These are phyloP conservation scores for Eledone cirrhosa DNA, from an alignment of 2,888 invertebrate genomes.

Conservation along the genomic window DNA sequence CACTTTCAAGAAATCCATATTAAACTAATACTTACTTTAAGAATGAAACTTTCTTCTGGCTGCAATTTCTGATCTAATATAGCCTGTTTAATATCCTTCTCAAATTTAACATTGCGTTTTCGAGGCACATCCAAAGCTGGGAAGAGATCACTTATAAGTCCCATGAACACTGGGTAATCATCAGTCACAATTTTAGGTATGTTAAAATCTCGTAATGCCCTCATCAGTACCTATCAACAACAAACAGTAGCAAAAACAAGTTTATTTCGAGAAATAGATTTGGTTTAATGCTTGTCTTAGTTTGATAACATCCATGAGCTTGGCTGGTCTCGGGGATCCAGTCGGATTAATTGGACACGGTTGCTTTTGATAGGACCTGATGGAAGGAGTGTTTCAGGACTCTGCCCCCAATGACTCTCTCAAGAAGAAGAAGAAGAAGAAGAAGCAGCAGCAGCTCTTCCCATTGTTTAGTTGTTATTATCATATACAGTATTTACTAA, in stretches of 20 bases:
- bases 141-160: slow-evolving; percentile 93
- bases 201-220: slow-evolving; percentile 94
- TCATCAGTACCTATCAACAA: slow-evolving; percentile 75
- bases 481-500: too few relatives aligned
- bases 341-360: too few relatives aligned
- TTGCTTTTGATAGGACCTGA: too few relatives aligned
- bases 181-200: slow-evolving; percentile 95
- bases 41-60: slow-evolving; percentile 94
- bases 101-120: slow-evolving; percentile 89
- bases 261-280: background rate
- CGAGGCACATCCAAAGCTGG: slow-evolving; percentile 95
- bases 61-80: slow-evolving; percentile 88
- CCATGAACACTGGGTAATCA: slow-evolving; percentile 96
- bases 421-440: too few relatives aligned
- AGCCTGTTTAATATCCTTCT: slow-evolving; percentile 93
- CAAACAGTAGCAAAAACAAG: slow-evolving; percentile 27
- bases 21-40: slow-evolving; percentile 74
- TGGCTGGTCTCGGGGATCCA: too few relatives aligned
- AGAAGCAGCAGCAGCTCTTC: too few relatives aligned
- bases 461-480: too few relatives aligned
- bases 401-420: too few relatives aligned
- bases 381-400: too few relatives aligned
- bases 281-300: too few relatives aligned
- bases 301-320: too few relatives aligned
- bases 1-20: background rate